Percentiles rank a stretch among this genome's conserved stretches.
Conservation (phyloP, 1,140 invertebrate genomes). For the Drosophila murphyi region DNA sequence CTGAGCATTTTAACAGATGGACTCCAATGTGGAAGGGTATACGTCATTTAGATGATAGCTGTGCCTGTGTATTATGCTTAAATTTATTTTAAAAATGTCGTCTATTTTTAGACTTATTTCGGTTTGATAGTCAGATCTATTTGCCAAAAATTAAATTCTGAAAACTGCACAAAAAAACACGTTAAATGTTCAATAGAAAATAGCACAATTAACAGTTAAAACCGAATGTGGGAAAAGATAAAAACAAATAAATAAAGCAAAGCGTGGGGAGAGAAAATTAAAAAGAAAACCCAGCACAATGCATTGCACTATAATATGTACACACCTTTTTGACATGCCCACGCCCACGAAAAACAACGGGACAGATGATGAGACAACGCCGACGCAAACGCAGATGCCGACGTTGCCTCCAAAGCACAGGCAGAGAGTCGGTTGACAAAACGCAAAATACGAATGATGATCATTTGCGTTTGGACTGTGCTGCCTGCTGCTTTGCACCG, state of each 20-base stretch:
- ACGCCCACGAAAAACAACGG: constrained; percentile 5
- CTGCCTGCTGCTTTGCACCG: constrained; percentile 31
- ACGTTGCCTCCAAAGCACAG: constrained; percentile 1
- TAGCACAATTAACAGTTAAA: constrained; percentile 59
- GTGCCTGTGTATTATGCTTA: neutral
- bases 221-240: constrained; percentile 32
- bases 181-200: constrained; percentile 37
- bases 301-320: constrained; percentile 6
- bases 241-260: constrained; percentile 19
- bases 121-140: neutral
- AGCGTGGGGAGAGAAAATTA: neutral
- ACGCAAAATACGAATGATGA: constrained; percentile 39
- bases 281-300: constrained; percentile 14
- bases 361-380: neutral
- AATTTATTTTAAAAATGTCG: constrained; percentile 2
- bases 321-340: constrained; percentile 21
- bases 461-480: constrained; percentile 58
- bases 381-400: constrained; percentile 4
- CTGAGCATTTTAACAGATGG: too few relatives aligned
- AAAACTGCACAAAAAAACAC: constrained; percentile 10
- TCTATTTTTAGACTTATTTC: constrained; percentile 20
- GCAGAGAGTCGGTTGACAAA: constrained; percentile 42
- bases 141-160: neutral
- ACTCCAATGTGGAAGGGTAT: too few relatives aligned
- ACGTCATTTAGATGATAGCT: too few relatives aligned